Base-by-base conservation (phyloP, 2,888 invertebrate species). In the Clepsis dumicolana region DNA sequence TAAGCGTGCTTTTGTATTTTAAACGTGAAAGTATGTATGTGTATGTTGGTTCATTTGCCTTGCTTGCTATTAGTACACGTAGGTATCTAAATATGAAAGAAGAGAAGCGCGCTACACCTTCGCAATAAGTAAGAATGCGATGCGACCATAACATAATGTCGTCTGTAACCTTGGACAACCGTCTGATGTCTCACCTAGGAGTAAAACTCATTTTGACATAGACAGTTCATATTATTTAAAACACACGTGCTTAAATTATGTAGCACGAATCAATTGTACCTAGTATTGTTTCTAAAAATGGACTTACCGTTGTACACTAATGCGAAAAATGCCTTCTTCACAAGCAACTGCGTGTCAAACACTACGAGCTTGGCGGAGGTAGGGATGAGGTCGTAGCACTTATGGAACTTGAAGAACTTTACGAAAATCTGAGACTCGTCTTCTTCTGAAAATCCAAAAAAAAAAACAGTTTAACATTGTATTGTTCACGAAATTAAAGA, bases 401-500 rank as follows among this genome's bases (percentile, higher is more conserved):
- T 99, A 95, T 99, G 99, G 93, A 99, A 99, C 93, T 98, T 98
- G 96, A 99, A 99, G 95, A 99, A 99, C 91, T 99, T 99, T 80
- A 98, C 98, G 94, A 98, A 98, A 86, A 99, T 98, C 94, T 98
- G 98, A 85, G 98, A 98, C 94, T 98, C 98, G 94, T 99, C 98
- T 90, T 98, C 98, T 94, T 98, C 98, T 98, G 96, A 91, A 93
- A 75, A 81, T 50, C 66, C 24, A 73, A 80, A 81, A 82, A 75
- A 61, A 21, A 35, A 65, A 63, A n/a, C 48, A 35, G 2, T 10
- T 59, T 0, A 52, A 4, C 7, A 52, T 16, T 52, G 7, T 25
- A 44, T 18, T 1, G 18, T 18, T 44, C 5, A 18, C 18, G 18
- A 44, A 44, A 18, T 16, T 41, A 21, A 7, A 35, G 12, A 35